Percentiles rank a stretch among this genome's conserved stretches.
Evolutionary conservation across 2,888 invertebrate species (phyloP).

Genomic region (Anticlea derivata): DNA sequence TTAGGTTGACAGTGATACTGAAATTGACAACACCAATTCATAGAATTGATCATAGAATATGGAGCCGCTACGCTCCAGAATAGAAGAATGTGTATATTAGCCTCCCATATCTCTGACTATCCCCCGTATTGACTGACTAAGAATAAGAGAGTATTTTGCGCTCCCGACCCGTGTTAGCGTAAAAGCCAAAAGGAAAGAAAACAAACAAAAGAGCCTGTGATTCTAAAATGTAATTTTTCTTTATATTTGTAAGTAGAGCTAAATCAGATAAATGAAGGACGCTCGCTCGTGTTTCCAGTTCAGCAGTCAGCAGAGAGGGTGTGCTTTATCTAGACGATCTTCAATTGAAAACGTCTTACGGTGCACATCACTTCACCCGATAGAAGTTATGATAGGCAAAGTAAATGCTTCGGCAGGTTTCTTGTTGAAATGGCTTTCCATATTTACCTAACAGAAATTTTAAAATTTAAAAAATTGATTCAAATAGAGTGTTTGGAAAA

Average conservation of each 20-base stretch:
- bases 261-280: conserved; percentile 37
- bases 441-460: not conserved
- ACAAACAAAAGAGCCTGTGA: not conserved
- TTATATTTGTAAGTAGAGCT: conserved; percentile 16
- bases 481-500: too few relatives aligned
- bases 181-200: too few relatives aligned
- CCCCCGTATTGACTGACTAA: too few relatives aligned
- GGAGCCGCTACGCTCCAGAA: too few relatives aligned
- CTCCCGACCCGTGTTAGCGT: too few relatives aligned
- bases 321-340: conserved; percentile 60
- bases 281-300: conserved; percentile 38
- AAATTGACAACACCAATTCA: too few relatives aligned
- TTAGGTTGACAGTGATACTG: not conserved
- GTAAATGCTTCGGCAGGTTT: conserved; percentile 26
- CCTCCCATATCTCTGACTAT: too few relatives aligned
- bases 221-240: conserved; percentile 3
- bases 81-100: too few relatives aligned
- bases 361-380: conserved; percentile 33
- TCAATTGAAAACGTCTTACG: conserved; percentile 40
- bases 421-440: conserved; percentile 8
- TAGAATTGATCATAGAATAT: too few relatives aligned
- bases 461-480: too few relatives aligned
- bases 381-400: conserved; percentile 31
- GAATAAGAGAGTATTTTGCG: too few relatives aligned
- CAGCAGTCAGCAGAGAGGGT: conserved; percentile 37